Evolutionary conservation across 2,888 invertebrate species (phyloP).

Genomic region (Steromphala cineraria): DNA sequence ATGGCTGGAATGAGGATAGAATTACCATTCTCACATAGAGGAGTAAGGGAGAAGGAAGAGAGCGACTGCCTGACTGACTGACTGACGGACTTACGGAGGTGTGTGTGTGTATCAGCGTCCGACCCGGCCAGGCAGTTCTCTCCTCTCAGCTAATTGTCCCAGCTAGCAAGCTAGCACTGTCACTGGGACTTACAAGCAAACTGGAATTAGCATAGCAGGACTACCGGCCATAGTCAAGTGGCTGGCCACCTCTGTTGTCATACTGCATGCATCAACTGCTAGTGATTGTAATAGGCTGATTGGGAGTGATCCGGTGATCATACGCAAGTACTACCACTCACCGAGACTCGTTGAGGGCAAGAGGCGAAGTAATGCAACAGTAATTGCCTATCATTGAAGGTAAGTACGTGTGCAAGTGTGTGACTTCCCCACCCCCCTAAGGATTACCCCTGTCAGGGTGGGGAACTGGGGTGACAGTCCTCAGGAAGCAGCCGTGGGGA

Average conservation of each 20-base stretch:
- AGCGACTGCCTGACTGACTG: background rate
- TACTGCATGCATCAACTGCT: conserved; percentile 14
- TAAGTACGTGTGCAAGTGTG: conserved; percentile 9
- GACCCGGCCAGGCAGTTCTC: too few relatives aligned
- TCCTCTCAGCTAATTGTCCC: conserved; percentile 4
- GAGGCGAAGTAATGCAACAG: background rate
- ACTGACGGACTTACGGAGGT: background rate
- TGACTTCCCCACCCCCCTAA: background rate
- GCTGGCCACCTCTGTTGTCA: background rate
- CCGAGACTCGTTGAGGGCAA: conserved; percentile 2
- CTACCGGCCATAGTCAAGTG: background rate
- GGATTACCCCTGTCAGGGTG: background rate
- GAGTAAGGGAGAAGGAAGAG: conserved; percentile 10
- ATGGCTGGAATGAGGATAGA: conserved; percentile 19
- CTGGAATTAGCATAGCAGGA: conserved; percentile 15
- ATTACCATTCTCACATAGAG: conserved; percentile 18
- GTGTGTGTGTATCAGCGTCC: too few relatives aligned
- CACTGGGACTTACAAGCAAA: background rate
- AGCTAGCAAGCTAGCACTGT: background rate
- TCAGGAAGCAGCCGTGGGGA: background rate
- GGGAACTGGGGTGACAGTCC: background rate
- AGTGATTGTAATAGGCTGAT: conserved; percentile 8
- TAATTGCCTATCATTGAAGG: conserved; percentile 11
- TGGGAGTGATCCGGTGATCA: conserved; percentile 14
- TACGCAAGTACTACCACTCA: conserved; percentile 1